These are phyloP conservation scores for Pygmarrhopalites habei DNA, from an alignment of 1,140 invertebrate genomes.

Conservation along the genomic window DNA sequence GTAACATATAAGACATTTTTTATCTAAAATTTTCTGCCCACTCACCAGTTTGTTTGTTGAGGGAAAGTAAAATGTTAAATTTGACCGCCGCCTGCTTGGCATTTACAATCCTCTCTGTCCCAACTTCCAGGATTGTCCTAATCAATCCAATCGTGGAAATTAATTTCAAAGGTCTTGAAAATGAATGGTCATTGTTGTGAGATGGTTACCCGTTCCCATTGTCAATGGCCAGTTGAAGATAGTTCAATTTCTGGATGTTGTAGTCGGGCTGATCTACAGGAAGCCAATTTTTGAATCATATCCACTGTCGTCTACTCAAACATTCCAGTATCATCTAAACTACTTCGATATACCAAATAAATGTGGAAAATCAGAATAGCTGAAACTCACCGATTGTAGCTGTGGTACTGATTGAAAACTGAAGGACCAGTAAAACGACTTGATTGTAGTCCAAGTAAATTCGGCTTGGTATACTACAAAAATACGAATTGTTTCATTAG, in stretches of 20 bases:
- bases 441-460: background rate
- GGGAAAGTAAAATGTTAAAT: constrained; percentile 10
- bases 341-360: background rate
- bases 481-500: no score
- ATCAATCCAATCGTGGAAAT: no score
- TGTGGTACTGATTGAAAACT: no score
- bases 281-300: background rate
- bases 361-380: background rate
- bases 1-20: no score
- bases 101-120: constrained; percentile 13
- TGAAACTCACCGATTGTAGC: background rate
- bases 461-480: no score
- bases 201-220: constrained; percentile 28
- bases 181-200: no score
- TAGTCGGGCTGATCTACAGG: background rate
- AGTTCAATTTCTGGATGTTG: background rate
- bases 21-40: no score
- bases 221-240: constrained; percentile 27
- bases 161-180: no score
- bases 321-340: background rate
- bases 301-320: no score
- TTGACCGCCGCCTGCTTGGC: background rate
- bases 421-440: no score
- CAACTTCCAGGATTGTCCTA: constrained; percentile 15
- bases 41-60: constrained; percentile 1